These are phyloP conservation scores for Bos taurus DNA, from an alignment of 2,113 vertebrate genomes.

Conservation along the genomic window DNA sequence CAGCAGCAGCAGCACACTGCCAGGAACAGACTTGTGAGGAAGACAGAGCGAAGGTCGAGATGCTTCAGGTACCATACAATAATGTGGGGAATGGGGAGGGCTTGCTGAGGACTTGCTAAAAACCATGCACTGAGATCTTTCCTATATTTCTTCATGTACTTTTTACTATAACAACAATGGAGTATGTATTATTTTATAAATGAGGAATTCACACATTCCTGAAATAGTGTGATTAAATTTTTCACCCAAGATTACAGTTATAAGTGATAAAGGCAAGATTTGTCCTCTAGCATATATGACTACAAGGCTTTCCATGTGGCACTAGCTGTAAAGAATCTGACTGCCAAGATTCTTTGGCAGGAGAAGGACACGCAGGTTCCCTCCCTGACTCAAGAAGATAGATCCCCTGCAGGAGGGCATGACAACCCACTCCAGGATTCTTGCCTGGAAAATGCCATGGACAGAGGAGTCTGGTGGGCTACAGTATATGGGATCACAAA, in stretches of 20 bases:
- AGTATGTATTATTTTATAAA: background rate
- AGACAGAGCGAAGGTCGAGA: background rate
- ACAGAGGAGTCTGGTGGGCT: background rate
- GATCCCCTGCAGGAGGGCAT: background rate
- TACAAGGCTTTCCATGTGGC: background rate
- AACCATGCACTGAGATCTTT: background rate
- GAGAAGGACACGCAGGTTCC: background rate
- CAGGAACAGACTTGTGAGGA: background rate
- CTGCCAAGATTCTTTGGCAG: background rate
- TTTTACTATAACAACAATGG: background rate
- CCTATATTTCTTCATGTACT: background rate
- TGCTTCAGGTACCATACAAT: rapidly evolving
- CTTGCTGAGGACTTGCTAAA: background rate
- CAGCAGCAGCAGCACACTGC: background rate
- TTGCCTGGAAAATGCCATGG: background rate
- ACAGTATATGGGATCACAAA: background rate
- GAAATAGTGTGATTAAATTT: background rate
- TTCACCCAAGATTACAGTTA: background rate
- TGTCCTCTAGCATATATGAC: background rate
- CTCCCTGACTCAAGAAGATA: background rate
- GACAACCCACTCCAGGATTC: background rate
- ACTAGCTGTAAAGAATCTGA: background rate
- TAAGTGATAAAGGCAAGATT: background rate
- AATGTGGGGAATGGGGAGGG: too few species aligned
- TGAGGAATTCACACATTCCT: background rate